These are phyloP conservation scores for Esox masquinongy DNA, from an alignment of 2,797 vertebrate genomes.

Conservation along the genomic window DNA sequence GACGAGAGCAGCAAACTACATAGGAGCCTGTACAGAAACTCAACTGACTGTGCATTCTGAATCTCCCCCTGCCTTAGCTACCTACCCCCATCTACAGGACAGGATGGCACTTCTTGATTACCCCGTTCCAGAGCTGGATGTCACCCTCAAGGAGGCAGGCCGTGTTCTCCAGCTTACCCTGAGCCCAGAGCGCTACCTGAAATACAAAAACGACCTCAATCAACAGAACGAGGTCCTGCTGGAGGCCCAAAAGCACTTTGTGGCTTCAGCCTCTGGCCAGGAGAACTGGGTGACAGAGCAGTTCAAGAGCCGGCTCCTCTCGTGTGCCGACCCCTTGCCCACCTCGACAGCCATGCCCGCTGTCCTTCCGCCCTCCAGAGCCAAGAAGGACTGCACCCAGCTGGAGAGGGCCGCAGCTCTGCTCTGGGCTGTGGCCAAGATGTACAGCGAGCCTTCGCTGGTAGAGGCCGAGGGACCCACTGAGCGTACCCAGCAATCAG, in stretches of 20 bases:
- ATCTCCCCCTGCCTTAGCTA: background rate
- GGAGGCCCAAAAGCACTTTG: constrained; percentile 59
- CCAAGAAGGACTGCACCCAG: constrained; percentile 54
- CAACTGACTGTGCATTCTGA: constrained; percentile 2
- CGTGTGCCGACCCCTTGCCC: constrained; percentile 69
- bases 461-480: constrained; percentile 66
- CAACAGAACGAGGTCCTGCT: constrained; percentile 67
- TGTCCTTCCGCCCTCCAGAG: constrained; percentile 66
- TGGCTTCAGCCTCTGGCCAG: constrained; percentile 37
- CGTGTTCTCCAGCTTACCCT: constrained; percentile 78
- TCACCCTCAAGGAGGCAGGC: constrained; percentile 72
- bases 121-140: constrained; percentile 74
- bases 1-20: background rate
- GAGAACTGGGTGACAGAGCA: constrained; percentile 81
- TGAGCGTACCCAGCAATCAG: constrained; percentile 78
- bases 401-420: constrained; percentile 69
- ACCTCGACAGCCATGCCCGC: constrained; percentile 74
- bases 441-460: constrained; percentile 72
- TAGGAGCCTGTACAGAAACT: background rate
- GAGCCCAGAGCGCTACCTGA: constrained; percentile 64
- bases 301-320: constrained; percentile 75
- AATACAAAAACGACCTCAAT: constrained; percentile 65
- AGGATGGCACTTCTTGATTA: constrained; percentile 76
- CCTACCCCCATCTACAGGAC: constrained; percentile 43
- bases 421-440: constrained; percentile 76